These are phyloP conservation scores for Torymus aiolomorphi DNA, from an alignment of 2,888 invertebrate genomes.

Conservation along the genomic window DNA sequence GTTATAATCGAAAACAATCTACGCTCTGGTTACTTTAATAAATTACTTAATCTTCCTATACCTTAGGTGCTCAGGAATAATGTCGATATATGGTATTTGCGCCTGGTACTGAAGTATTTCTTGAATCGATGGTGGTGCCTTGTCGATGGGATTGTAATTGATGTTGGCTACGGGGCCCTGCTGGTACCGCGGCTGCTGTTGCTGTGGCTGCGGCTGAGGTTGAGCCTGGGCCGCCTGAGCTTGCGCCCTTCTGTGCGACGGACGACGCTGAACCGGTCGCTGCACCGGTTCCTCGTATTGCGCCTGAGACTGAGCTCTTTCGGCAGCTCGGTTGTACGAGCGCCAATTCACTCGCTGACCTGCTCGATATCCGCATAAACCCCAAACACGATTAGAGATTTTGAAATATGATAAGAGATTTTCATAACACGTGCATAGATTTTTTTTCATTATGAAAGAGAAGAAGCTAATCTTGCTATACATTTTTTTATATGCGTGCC, in stretches of 20 bases:
- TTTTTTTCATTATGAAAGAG: no score
- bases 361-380: slow-evolving; percentile 41
- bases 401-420: no score
- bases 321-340: slow-evolving; percentile 63
- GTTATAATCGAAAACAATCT: no score
- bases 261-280: slow-evolving; percentile 35
- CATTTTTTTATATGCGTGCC: no score
- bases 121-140: slow-evolving; percentile 70
- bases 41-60: no score
- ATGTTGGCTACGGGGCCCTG: slow-evolving; percentile 55
- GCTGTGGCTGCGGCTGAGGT: slow-evolving; percentile 45
- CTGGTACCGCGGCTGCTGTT: slow-evolving; percentile 53
- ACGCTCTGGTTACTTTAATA: no score
- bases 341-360: slow-evolving; percentile 72
- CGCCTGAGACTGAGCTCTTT: not conserved
- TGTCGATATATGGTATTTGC: slow-evolving; percentile 71
- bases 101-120: slow-evolving; percentile 70
- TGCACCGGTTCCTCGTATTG: slow-evolving; percentile 53
- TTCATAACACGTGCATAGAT: no score
- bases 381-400: no score
- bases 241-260: slow-evolving; percentile 45
- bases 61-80: slow-evolving; percentile 68
- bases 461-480: no score
- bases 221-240: slow-evolving; percentile 46
- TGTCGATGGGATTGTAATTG: slow-evolving; percentile 66